Percentiles rank a stretch among this genome's conserved stretches.
phyloP scores from a whole-genome alignment of 2,113 vertebrate genomes.

The Entomyzon cyanotis region DNA sequence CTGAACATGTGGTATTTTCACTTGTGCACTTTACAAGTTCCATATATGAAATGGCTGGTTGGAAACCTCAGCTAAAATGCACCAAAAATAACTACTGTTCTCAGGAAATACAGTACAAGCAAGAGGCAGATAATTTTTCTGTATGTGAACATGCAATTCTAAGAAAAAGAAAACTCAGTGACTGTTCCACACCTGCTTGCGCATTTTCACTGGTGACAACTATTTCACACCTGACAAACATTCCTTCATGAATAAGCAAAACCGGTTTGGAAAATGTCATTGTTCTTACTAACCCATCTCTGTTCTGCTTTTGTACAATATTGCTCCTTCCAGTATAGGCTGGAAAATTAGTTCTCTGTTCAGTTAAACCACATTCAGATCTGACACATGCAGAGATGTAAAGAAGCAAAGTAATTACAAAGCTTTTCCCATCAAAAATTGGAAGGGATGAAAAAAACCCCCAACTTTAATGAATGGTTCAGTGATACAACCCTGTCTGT shows the following conservation, averaged over 20 bases:
- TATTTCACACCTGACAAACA: neutral
- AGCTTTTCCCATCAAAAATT: neutral
- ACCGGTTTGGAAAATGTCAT: neutral
- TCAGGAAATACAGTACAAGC: neutral
- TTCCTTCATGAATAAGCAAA: neutral
- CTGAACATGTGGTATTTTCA: neutral
- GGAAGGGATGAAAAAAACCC: neutral
- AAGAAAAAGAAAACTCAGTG: neutral
- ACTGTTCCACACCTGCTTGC: neutral
- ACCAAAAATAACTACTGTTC: neutral
- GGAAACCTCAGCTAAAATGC: neutral
- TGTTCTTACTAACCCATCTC: neutral
- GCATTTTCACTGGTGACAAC: neutral
- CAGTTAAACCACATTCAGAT: neutral
- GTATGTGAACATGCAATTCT: neutral
- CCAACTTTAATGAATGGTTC: neutral
- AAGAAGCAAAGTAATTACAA: neutral
- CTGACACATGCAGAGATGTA: neutral
- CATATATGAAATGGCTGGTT: neutral
- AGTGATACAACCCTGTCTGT: neutral
- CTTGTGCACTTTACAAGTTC: neutral
- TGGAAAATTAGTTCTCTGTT: neutral
- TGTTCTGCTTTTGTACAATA: neutral
- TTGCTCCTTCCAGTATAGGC: neutral
- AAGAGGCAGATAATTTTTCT: neutral